Conservation (phyloP, 2,888 invertebrate species). For the Pristionchus mayeri region DNA sequence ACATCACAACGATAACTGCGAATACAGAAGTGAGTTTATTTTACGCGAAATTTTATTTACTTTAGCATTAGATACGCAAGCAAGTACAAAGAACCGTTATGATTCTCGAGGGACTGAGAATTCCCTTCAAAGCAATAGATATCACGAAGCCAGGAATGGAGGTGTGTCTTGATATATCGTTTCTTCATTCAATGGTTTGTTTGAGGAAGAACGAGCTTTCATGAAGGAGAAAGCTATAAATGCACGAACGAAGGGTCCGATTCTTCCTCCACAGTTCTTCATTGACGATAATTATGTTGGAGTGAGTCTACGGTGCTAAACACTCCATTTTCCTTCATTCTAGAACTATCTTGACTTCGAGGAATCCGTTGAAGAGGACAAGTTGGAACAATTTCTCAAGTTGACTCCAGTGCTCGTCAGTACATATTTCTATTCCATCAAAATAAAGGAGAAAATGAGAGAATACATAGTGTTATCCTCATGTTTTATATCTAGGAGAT, state of each 20-base stretch:
- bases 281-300: conserved; percentile 33
- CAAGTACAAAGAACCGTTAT: conserved; percentile 42
- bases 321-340: background rate
- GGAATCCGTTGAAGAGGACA: conserved; percentile 46
- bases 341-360: conserved; percentile 46
- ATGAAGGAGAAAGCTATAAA: conserved; percentile 44
- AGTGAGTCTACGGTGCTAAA: background rate
- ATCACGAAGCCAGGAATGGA: conserved; percentile 46
- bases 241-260: background rate
- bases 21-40: conserved; percentile 31
- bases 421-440: background rate
- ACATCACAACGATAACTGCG: conserved; percentile 24
- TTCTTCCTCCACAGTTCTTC: conserved; percentile 46
- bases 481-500: too few species aligned
- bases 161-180: background rate
- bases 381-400: conserved; percentile 39
- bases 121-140: conserved; percentile 42
- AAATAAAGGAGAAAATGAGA: too few species aligned
- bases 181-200: background rate
- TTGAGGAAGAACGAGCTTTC: conserved; percentile 38
- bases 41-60: background rate
- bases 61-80: conserved; percentile 7
- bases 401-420: background rate
- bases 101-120: conserved; percentile 44
- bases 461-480: too few species aligned